phyloP scores from a whole-genome alignment of 2,113 vertebrate genomes.

The Ictalurus furcatus region DNA sequence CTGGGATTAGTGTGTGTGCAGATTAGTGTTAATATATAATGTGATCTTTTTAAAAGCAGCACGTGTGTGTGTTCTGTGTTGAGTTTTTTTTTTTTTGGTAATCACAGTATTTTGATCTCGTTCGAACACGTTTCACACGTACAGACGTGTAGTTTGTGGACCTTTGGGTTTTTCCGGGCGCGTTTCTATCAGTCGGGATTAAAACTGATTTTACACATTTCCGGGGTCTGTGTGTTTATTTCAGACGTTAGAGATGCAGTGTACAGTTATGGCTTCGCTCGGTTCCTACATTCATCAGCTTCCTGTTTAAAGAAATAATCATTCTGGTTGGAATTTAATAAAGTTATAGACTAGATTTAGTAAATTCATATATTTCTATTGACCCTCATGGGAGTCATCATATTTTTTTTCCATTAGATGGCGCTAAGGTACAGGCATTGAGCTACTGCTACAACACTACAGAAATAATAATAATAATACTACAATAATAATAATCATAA shows the following conservation, averaged over 20 bases:
- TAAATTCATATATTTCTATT: not conserved
- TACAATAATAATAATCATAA: not conserved
- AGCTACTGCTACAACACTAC: not conserved
- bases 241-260: not conserved
- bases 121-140: slow-evolving; percentile 55
- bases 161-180: slow-evolving; percentile 84
- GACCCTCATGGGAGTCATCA: not conserved
- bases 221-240: slow-evolving; percentile 30
- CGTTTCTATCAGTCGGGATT: slow-evolving; percentile 85
- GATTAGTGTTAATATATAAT: slow-evolving; percentile 52
- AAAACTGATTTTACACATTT: slow-evolving; percentile 87
- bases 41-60: slow-evolving; percentile 33
- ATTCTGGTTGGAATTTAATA: not conserved
- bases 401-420: not conserved
- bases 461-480: not conserved
- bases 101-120: slow-evolving; percentile 52
- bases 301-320: not conserved
- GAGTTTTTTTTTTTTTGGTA: slow-evolving; percentile 18
- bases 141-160: slow-evolving; percentile 71
- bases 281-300: not conserved
- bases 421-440: not conserved
- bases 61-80: slow-evolving; percentile 5
- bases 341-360: not conserved
- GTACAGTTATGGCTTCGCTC: not conserved
- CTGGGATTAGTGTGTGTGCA: slow-evolving; percentile 44